phyloP scores from a whole-genome alignment of 64 coral and sea anemone species.

The Montipora capricornis region DNA sequence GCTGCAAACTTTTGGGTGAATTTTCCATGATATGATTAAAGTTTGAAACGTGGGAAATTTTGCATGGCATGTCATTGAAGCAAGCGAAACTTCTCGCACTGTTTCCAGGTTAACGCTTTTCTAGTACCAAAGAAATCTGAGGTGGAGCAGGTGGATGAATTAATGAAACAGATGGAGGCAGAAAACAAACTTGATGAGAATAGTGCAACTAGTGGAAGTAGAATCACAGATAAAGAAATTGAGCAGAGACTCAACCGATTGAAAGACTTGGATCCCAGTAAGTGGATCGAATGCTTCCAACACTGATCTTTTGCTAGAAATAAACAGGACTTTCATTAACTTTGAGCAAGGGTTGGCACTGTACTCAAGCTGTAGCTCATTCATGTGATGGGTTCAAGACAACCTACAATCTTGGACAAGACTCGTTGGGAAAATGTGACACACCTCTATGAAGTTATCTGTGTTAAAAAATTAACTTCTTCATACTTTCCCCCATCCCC shows the following conservation, averaged over 20 bases:
- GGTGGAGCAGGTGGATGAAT: slow-evolving; percentile 66
- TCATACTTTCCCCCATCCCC: too few relatives aligned
- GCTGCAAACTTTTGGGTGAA: too few relatives aligned
- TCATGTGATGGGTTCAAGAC: too few relatives aligned
- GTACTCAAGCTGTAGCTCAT: too few relatives aligned
- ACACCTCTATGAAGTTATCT: too few relatives aligned
- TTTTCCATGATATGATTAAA: too few relatives aligned
- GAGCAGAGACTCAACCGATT: slow-evolving; percentile 83
- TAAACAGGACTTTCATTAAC: too few relatives aligned
- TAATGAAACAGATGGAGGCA: slow-evolving; percentile 74
- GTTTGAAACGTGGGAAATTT: too few relatives aligned
- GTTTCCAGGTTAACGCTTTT: slow-evolving; percentile 61
- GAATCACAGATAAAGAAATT: slow-evolving; percentile 65
- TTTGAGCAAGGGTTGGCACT: too few relatives aligned
- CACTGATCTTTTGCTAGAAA: not conserved
- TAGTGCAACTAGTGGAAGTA: not conserved
- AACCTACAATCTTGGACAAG: too few relatives aligned
- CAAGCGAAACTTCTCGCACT: not conserved
- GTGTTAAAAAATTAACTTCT: too few relatives aligned
- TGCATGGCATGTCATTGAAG: not conserved
- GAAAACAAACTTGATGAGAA: slow-evolving; percentile 66
- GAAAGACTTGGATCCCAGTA: slow-evolving; percentile 87
- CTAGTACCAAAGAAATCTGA: slow-evolving; percentile 72
- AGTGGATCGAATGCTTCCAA: not conserved
- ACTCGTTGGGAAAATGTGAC: too few relatives aligned